Conservation (phyloP, 2,797 vertebrate species). For the Vultur gryphus region DNA sequence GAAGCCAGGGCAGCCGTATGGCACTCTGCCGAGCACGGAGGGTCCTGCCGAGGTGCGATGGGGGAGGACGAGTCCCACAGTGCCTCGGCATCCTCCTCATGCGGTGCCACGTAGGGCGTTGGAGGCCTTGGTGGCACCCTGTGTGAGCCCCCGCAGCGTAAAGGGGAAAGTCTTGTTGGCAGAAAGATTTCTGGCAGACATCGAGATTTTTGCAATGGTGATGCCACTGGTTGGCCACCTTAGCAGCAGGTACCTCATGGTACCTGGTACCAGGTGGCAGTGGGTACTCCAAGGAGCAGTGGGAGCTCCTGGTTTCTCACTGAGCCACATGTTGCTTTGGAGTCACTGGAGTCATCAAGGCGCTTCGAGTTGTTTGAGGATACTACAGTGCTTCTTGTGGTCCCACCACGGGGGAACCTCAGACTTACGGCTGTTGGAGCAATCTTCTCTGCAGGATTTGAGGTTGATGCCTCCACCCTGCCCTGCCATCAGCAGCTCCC, state of each 20-base stretch:
- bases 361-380: not conserved
- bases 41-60: not conserved
- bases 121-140: not conserved
- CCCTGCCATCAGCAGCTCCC: not conserved
- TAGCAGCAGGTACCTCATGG: not conserved
- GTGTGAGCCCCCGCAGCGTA: fast-evolving
- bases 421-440: fast-evolving
- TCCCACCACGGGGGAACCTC: not conserved
- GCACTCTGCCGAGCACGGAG: not conserved
- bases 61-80: not conserved
- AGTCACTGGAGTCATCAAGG: not conserved
- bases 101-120: fast-evolving
- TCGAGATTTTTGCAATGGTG: not conserved
- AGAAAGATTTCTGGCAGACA: not conserved
- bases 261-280: not conserved
- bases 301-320: not conserved
- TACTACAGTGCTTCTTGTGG: not conserved
- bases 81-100: not conserved
- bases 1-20: not conserved
- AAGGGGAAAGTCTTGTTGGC: not conserved
- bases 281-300: not conserved
- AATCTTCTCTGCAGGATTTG: not conserved
- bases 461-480: not conserved
- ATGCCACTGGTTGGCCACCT: not conserved
- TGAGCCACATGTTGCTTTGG: not conserved